Conservation (phyloP, 1,140 invertebrate species). For the Hylaeus anthracinus region DNA sequence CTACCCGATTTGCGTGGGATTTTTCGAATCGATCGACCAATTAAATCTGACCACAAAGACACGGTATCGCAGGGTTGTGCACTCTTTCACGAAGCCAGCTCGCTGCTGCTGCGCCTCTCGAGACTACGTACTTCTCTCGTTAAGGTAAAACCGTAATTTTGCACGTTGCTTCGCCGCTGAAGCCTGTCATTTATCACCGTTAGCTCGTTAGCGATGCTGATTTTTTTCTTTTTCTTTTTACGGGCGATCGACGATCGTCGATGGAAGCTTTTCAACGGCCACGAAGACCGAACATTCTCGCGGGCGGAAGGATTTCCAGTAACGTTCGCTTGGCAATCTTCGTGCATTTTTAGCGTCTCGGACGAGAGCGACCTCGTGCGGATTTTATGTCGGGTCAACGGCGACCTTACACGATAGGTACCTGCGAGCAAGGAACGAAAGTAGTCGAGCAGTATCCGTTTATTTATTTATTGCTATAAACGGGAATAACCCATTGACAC, state of each 20-base stretch:
- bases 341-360: no score
- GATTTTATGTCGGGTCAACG: no score
- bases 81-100: conserved; percentile 32
- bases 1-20: conserved; percentile 14
- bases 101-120: neutral
- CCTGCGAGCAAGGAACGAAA: no score
- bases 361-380: no score
- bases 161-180: neutral
- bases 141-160: conserved; percentile 33
- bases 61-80: neutral
- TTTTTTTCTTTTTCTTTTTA: neutral
- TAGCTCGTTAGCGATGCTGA: conserved; percentile 8
- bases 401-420: no score
- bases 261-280: neutral
- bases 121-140: conserved; percentile 10
- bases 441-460: no score
- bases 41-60: conserved; percentile 43
- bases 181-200: conserved; percentile 33
- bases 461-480: no score
- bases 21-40: conserved; percentile 41
- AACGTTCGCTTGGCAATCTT: no score
- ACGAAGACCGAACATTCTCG: neutral
- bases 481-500: no score
- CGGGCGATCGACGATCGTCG: neutral
- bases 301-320: no score